Conservation (phyloP, 2,888 invertebrate genomes). For the Chirona hameri region DNA sequence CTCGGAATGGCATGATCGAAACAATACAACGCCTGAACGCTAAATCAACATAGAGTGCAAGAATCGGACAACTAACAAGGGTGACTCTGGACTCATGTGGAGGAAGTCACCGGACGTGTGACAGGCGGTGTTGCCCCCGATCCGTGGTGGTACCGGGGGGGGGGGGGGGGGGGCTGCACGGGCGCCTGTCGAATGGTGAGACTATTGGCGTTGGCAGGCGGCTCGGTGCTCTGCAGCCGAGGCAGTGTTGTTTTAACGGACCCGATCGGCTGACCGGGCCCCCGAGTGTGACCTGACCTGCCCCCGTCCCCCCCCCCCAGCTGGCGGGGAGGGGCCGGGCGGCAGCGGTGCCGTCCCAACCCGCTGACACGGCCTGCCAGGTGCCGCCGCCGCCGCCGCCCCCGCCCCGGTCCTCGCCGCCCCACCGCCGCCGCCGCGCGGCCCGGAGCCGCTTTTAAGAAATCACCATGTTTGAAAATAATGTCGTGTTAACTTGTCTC, state of each 20-base stretch:
- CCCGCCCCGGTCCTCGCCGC: no score
- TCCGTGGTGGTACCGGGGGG: neutral
- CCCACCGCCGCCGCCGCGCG: neutral
- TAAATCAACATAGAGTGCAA: no score
- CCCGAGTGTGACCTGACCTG: neutral
- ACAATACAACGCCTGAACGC: no score
- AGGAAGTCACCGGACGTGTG: neutral
- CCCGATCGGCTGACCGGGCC: neutral
- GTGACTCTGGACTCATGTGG: no score
- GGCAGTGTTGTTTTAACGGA: neutral
- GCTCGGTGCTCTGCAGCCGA: neutral
- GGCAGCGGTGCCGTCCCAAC: neutral
- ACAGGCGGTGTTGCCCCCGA: neutral
- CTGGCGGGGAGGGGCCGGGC: neutral
- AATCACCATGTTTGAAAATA: conserved; percentile 28
- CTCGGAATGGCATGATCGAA: no score
- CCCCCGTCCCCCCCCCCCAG: neutral
- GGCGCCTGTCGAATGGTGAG: neutral
- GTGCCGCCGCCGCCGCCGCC: neutral
- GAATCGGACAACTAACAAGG: no score
- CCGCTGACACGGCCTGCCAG: neutral
- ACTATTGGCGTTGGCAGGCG: conserved; percentile 12
- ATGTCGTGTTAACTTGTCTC: conserved; percentile 27
- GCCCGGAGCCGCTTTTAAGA: conserved; percentile 5
- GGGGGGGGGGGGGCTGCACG: neutral